A percentile compares a stretch with the other conserved stretches of the same genome.
Evolutionary conservation across 2,888 invertebrate species (phyloP).

Genomic region (Eustalomyia histrio): DNA sequence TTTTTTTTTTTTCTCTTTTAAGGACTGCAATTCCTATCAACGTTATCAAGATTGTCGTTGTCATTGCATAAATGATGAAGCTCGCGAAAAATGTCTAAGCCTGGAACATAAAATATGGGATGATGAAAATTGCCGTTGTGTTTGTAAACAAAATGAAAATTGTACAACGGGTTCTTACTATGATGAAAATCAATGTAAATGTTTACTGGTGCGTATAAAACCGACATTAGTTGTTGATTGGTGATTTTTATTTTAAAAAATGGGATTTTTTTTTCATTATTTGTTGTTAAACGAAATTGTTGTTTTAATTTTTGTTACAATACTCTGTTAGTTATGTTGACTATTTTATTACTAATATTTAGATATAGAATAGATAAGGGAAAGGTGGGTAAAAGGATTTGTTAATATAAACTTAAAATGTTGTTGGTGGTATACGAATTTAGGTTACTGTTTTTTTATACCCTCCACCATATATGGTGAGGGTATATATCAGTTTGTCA

Average conservation of each 20-base stretch:
- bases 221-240: constrained; percentile 56
- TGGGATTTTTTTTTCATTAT: not conserved
- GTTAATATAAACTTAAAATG: constrained; percentile 30
- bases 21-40: constrained; percentile 83
- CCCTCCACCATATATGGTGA: no score
- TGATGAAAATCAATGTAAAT: constrained; percentile 80
- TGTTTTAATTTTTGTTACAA: constrained; percentile 24
- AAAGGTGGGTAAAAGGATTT: constrained; percentile 42
- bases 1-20: constrained; percentile 43
- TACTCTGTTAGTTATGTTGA: constrained; percentile 14
- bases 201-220: constrained; percentile 74
- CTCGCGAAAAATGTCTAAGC: constrained; percentile 82
- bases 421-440: constrained; percentile 36
- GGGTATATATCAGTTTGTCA: no score
- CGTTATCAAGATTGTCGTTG: constrained; percentile 83
- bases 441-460: not conserved
- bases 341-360: constrained; percentile 47
- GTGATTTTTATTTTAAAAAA: constrained; percentile 29
- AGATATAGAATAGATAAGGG: constrained; percentile 14
- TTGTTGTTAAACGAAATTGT: constrained; percentile 1
- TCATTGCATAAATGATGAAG: constrained; percentile 83
- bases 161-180: constrained; percentile 84
- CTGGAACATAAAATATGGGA: constrained; percentile 83
- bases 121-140: constrained; percentile 82
- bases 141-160: constrained; percentile 81